phyloP scores from a whole-genome alignment of 2,797 vertebrate genomes.

The Anabas testudineus region DNA sequence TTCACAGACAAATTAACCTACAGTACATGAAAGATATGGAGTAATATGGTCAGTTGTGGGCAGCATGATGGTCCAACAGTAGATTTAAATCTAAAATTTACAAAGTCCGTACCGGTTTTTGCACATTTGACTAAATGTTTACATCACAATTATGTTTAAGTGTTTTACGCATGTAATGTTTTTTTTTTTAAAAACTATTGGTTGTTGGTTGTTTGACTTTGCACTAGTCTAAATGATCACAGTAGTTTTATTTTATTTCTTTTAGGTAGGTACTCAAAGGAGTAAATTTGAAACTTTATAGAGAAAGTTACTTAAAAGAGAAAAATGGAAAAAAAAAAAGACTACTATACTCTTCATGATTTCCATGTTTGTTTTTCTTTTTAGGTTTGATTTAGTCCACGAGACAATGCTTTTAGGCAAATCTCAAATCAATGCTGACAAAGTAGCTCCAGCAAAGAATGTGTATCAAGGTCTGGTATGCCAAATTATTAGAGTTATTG shows the following conservation, averaged over 20 bases:
- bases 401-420: neutral
- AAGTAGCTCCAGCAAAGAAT: neutral
- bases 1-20: conserved; percentile 26
- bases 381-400: neutral
- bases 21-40: conserved; percentile 3
- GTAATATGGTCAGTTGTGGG: neutral
- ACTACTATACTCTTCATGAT: neutral
- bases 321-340: neutral
- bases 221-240: too few species aligned
- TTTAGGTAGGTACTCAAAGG: too few species aligned
- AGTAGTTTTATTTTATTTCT: too few species aligned
- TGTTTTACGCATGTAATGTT: neutral
- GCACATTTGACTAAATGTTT: neutral
- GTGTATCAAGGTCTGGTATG: neutral
- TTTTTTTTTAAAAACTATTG: too few species aligned
- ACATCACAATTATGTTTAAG: neutral
- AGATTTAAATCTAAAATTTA: neutral
- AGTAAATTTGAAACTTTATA: neutral
- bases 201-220: too few species aligned
- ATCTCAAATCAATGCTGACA: neutral
- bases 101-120: neutral
- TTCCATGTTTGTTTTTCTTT: neutral
- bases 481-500: too few species aligned
- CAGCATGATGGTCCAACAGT: neutral
- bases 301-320: neutral